Evolutionary conservation across 2,113 vertebrate species (phyloP), one percentile per base, ranked within the genome.

Genomic region (Microcebus griseorufus): DNA sequence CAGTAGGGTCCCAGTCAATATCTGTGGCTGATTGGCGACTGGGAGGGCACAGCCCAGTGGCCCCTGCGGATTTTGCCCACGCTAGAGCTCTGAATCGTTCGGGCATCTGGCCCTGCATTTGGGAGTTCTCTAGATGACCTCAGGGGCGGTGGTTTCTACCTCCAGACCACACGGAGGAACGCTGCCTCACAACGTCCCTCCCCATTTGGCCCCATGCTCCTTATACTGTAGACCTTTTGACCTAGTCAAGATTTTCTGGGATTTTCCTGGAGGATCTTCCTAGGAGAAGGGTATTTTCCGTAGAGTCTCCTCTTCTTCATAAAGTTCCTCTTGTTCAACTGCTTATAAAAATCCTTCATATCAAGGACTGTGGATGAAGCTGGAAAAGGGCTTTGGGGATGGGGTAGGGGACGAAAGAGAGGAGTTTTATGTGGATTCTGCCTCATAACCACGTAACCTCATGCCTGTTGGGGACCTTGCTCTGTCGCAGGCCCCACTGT

Each of bases 211-310:
- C 58, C 45, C 42, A 23, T 3, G 13, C 7, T 81, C 8, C 17
- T 51, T 20, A 64, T 1, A 18, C 20, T 7, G 1, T 12, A 60
- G 22, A 55, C 73, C 9, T 91, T 85, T 45, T 87, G 85, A 70
- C 78, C 69, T 42, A 37, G 70, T 34, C 91, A 76, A 93, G 83
- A 93, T 65, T 98, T 95, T 95, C 94, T 76, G 97, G 98, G 95
- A 83, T 97, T 98, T 98, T 97, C 98, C 97, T 96, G 87, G 88
- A 53, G 51, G 51, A 82, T 62, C 90, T 32, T 32, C 93, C 84
- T 62, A 78, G 34, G n/a, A 92, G 37, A 11, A 72, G 90, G 95
- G 78, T 85, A 80, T 42, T 97, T 93, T 96, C 53, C 55, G 25
- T 45, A 84, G 34, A 37, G 37, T 90, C 75, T 89, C 14, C 72